phyloP scores from a whole-genome alignment of 2,888 invertebrate species.

The Sisyra nigra region DNA sequence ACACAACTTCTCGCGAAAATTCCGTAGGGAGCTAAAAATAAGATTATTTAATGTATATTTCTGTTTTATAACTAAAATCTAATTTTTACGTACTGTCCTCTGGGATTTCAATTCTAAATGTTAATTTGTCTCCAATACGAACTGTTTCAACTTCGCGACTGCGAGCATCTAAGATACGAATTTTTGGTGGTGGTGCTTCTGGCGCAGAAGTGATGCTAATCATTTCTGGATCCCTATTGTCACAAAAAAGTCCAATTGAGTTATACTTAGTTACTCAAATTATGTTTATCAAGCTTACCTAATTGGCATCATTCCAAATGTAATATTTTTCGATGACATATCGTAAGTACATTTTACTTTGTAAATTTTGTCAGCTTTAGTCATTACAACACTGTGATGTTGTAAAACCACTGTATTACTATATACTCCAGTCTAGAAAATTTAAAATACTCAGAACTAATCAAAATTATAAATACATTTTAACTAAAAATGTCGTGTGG shows the following conservation, averaged over 20 bases:
- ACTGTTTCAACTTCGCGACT: slow-evolving; percentile 86
- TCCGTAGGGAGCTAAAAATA: slow-evolving; percentile 71
- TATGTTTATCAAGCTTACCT: slow-evolving; percentile 36
- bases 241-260: slow-evolving; percentile 6
- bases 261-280: too few species aligned
- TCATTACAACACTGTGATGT: slow-evolving; percentile 92
- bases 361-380: slow-evolving; percentile 91
- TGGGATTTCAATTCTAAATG: slow-evolving; percentile 90
- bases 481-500: too few species aligned
- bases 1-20: slow-evolving; percentile 92
- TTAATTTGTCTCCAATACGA: slow-evolving; percentile 83
- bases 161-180: slow-evolving; percentile 75
- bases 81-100: slow-evolving; percentile 67
- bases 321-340: slow-evolving; percentile 91
- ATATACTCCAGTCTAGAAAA: slow-evolving; percentile 73
- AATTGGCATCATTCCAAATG: slow-evolving; percentile 95
- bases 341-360: slow-evolving; percentile 93
- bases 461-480: slow-evolving; percentile 2
- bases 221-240: slow-evolving; percentile 76
- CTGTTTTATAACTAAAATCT: slow-evolving; percentile 1
- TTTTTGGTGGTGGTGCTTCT: slow-evolving; percentile 86
- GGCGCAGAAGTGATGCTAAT: slow-evolving; percentile 91
- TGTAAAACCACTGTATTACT: slow-evolving; percentile 88
- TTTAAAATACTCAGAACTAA: too few species aligned
- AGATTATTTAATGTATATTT: not conserved